Evolutionary conservation across 2,797 vertebrate genomes (phyloP), one percentile per base, ranked within the genome.

Genomic region (Takifugu rubripes): DNA sequence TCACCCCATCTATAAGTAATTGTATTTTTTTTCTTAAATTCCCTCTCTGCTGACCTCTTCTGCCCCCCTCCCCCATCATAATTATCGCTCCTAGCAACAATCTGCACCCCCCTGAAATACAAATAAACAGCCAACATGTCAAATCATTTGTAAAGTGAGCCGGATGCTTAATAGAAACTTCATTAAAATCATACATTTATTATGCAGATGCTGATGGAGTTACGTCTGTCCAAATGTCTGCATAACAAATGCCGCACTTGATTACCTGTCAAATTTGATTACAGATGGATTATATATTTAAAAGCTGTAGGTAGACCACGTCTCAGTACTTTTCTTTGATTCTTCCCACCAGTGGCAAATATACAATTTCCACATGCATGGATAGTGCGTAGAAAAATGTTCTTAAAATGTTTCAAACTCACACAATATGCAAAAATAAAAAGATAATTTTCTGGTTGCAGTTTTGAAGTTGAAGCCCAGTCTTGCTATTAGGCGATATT

Each of bases 1-100:
- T 92, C 90, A 94, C 90, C 83, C 91, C 86, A 91, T 94, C 88
- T 89, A 89, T 89, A 92, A 90, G 92, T 90, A 90, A 91, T 92
- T 92, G 88, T 80, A 87, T 87, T 90, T 91, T 90, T 81, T 70
- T 15, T 6, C 52, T 55, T 64, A 65, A 62, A 73, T 59, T 78
- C 50, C 48, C 58, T 63, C 42, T 72, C 42, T 59, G 61, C 59
- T 72, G 69, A 81, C 78, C 82, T 68, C 87, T 7, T 83, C 21
- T 21, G 21, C 21, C 66, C 76, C 47, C 60, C 73, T 79, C 72
- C 58, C 50, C 78, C 70, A 82, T 94, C 92, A 90, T 91, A 93
- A 93, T 94, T 93, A 93, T 93, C 88, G 89, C 84, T 93, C 86
- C 83, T 81, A 90, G 92, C 89, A 90, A 91, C 89, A 92, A 93